Conservation (phyloP, 2,797 vertebrate genomes). For the Lepus oiostolus region DNA sequence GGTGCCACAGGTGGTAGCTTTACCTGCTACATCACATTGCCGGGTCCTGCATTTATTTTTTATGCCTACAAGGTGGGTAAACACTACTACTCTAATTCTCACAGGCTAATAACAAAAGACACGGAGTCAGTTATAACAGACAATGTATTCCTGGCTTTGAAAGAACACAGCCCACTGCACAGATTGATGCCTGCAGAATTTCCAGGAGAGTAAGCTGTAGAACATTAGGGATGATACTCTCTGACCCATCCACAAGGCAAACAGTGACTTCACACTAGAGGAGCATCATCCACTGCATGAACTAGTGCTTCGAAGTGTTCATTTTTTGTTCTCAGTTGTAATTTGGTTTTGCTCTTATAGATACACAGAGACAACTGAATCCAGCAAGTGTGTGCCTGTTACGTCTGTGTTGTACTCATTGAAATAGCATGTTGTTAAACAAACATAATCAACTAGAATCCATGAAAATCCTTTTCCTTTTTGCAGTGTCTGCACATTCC, state of each 20-base stretch:
- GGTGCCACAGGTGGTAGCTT: no score
- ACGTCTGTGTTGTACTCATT: not conserved
- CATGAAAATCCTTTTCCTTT: not conserved
- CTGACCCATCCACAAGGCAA: not conserved
- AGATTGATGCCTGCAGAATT: not conserved
- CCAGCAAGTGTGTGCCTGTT: not conserved
- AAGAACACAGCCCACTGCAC: not conserved
- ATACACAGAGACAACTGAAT: not conserved
- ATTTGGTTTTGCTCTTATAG: not conserved
- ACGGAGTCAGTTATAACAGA: not conserved
- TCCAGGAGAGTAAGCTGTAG: not conserved
- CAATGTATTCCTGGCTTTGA: not conserved
- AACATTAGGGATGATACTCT: not conserved
- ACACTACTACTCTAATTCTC: not conserved
- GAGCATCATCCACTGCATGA: not conserved
- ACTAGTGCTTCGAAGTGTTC: not conserved
- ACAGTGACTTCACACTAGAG: not conserved
- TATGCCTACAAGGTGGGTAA: not conserved
- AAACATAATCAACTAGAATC: not conserved
- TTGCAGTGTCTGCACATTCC: not conserved
- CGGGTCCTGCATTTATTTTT: not conserved
- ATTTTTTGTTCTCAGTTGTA: not conserved
- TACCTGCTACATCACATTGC: no score
- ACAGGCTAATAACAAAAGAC: not conserved
- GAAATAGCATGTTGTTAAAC: not conserved